Evolutionary conservation across 1,140 invertebrate species (phyloP).

Genomic region (Brachionus sp.): DNA sequence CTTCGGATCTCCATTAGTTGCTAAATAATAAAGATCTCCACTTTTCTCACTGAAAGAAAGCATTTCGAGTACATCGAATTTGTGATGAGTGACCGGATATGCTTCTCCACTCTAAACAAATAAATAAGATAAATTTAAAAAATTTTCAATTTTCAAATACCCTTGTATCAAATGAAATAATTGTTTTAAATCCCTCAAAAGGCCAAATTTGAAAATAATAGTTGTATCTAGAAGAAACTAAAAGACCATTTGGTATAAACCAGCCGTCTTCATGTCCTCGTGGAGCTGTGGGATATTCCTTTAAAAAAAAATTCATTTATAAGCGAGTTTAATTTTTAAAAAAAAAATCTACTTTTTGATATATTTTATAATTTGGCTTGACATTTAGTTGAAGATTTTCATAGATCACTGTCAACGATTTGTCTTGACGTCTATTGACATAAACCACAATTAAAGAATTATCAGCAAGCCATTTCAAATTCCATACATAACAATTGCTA

Average conservation of each 20-base stretch:
- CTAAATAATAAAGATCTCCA: slow-evolving; percentile 35
- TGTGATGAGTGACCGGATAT: slow-evolving; percentile 15
- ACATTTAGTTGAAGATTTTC: neutral
- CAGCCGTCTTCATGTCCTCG: neutral
- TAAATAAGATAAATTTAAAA: neutral
- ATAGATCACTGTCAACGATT: slow-evolving; percentile 5
- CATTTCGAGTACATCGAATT: slow-evolving; percentile 33
- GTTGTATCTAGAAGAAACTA: slow-evolving; percentile 31
- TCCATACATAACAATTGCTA: slow-evolving; percentile 35
- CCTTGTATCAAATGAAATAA: slow-evolving; percentile 38
- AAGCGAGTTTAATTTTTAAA: neutral
- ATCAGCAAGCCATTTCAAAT: slow-evolving; percentile 15
- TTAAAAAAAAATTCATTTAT: neutral
- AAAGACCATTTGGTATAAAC: slow-evolving; percentile 21
- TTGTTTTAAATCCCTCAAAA: slow-evolving; percentile 4
- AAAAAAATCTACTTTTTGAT: no score
- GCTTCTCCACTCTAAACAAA: slow-evolving; percentile 22
- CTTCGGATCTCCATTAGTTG: slow-evolving; percentile 44
- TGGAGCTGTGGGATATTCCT: slow-evolving; percentile 29
- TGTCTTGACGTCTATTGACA: slow-evolving; percentile 37
- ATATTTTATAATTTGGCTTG: neutral
- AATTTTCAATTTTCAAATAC: neutral
- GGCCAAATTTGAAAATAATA: slow-evolving; percentile 46
- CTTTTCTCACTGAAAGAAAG: slow-evolving; percentile 22
- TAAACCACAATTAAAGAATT: slow-evolving; percentile 24